Base-by-base conservation (phyloP, 2,797 vertebrate genomes). In the Astyanax mexicanus region DNA sequence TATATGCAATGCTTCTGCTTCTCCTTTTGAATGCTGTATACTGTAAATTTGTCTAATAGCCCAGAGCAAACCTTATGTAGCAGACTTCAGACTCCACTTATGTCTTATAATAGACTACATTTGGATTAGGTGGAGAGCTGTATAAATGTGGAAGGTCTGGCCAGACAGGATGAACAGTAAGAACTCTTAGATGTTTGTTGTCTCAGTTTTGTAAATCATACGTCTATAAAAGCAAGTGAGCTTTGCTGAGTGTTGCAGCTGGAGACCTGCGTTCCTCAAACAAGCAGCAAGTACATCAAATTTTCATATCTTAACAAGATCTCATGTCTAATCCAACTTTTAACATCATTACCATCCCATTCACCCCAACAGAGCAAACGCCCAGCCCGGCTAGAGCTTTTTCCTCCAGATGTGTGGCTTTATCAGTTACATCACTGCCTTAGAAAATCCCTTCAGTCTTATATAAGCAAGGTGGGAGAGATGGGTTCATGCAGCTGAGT, bases 401-500 rank as follows among this genome's bases (percentile, higher is more conserved):
- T 47, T 15, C 47, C 8, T 66, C 23, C 64, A 47, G 44, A 32
- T 32, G 13, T 23, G 25, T 44, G 61, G 40, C 6, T 64, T 49
- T 49, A 35, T 49, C 44, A 66, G 64, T 49, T 47, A 66, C 44
- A 66, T 32, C 42, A 47, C 23, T n/a, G 27, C 8, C 42, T 66
- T 32, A 17, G 11, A 70, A 57, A 55, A 42, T 58, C 52, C 38
- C 54, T 9, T 19, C 19, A 4, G 23, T 19, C 69, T 71, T 58
- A 71, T 19, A 38, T 51, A 51, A 69, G 19, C 42, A 60, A 42
- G 17, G 9, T 60, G 57, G n/a, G 62, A 49, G 42, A 32, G 27
- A 12, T n/a, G 1, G 21, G 13, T 3, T 9, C 23, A 40, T 38
- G 21, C 61, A 25, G 23, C 62, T 45, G 62, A 47, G 64, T 19